phyloP scores from a whole-genome alignment of 30 jellyfish, hydroid and myxozoan species.

The Hydractinia echinata region DNA sequence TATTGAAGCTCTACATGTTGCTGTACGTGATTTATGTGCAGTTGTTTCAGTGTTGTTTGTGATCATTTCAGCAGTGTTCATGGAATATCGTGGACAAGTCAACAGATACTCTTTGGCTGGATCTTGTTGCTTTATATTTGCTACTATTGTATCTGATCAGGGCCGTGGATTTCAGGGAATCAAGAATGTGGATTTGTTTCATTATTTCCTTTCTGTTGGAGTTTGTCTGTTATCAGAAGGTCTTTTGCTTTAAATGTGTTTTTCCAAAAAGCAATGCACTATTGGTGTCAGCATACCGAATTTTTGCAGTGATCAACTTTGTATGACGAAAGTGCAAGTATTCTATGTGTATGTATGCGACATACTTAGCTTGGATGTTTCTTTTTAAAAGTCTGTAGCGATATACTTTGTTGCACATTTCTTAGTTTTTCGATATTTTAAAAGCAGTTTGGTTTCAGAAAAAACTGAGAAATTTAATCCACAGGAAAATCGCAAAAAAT shows the following conservation, averaged over 20 bases:
- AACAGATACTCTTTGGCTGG: conserved; percentile 32
- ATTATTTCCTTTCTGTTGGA: conserved; percentile 25
- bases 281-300: too few species aligned
- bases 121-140: conserved; percentile 22
- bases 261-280: too few species aligned
- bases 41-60: conserved; percentile 26
- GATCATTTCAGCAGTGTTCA: conserved; percentile 25
- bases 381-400: too few species aligned
- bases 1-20: conserved; percentile 14
- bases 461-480: too few species aligned
- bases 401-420: too few species aligned
- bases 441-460: too few species aligned
- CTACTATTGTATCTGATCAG: conserved; percentile 24
- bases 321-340: too few species aligned
- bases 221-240: conserved; percentile 32
- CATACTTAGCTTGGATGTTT: too few species aligned
- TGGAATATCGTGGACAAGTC: conserved; percentile 34
- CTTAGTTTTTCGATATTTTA: too few species aligned
- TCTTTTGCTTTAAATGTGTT: not conserved
- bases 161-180: conserved; percentile 42
- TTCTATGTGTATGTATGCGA: too few species aligned
- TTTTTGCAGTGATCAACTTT: too few species aligned
- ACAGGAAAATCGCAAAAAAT: too few species aligned
- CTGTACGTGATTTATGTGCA: conserved; percentile 47
- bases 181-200: conserved; percentile 42